Conservation (phyloP, 2,113 vertebrate genomes). For the Pelodiscus sinensis region DNA sequence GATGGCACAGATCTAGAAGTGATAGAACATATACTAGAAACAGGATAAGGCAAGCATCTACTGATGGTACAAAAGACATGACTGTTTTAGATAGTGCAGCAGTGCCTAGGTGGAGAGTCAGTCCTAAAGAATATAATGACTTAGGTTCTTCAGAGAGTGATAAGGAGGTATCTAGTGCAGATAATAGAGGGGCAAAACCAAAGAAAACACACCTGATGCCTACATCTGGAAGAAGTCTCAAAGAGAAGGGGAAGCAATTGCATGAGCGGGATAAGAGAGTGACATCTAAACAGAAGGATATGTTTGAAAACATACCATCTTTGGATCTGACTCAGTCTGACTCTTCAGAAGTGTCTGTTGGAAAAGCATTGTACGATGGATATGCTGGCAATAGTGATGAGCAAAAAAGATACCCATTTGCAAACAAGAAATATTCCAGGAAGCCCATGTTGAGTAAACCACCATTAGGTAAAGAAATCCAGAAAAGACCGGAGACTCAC, state of each 20-base stretch:
- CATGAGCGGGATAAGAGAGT: constrained; percentile 75
- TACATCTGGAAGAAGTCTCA: constrained; percentile 74
- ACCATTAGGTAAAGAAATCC: constrained; percentile 77
- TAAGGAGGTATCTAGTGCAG: constrained; percentile 72
- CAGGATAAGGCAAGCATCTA: constrained; percentile 65
- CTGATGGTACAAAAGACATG: constrained; percentile 53
- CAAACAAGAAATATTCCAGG: constrained; percentile 75
- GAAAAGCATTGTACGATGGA: constrained; percentile 71
- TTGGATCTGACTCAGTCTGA: constrained; percentile 73
- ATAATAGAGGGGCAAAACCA: constrained; percentile 84
- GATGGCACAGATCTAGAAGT: constrained; percentile 81
- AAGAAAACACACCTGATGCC: constrained; percentile 79
- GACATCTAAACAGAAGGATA: constrained; percentile 73
- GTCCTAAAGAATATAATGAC: constrained; percentile 72
- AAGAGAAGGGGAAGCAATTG: constrained; percentile 77
- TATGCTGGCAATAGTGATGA: constrained; percentile 71
- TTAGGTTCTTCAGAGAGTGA: constrained; percentile 79
- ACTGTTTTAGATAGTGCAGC: constrained; percentile 47
- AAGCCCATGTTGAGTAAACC: constrained; percentile 80
- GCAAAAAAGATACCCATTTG: constrained; percentile 68
- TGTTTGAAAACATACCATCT: constrained; percentile 72
- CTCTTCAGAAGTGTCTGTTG: constrained; percentile 73
- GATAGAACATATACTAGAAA: constrained; percentile 70
- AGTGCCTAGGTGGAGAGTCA: constrained; percentile 69
- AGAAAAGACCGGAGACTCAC: constrained; percentile 76